Percentiles rank a stretch among this genome's conserved stretches.
Conservation (phyloP, 92 coral and sea anemone species). For the Zoanthus sansibaricus region DNA sequence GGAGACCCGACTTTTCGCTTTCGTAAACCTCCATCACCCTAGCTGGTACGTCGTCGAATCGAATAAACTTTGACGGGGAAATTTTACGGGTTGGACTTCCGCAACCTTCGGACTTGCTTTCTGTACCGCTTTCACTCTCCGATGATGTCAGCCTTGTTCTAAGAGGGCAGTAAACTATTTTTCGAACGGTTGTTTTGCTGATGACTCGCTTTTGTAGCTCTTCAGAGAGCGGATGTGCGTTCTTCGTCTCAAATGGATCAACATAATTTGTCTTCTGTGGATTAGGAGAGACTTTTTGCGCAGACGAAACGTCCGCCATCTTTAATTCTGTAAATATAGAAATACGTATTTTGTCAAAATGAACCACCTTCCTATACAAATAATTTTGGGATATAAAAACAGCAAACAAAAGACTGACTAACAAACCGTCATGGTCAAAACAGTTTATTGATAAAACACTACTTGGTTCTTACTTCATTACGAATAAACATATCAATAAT, state of each 20-base stretch:
- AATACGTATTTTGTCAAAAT: neutral
- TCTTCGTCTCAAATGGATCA: neutral
- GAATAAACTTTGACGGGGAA: neutral
- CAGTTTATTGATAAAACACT: too few species aligned
- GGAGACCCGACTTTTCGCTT: conserved; percentile 58
- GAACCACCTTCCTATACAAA: neutral
- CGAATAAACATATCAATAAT: too few species aligned
- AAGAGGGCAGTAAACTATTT: conserved; percentile 3
- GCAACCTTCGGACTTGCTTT: neutral
- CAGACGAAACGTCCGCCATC: conserved; percentile 5
- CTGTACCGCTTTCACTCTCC: neutral
- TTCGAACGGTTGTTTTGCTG: neutral
- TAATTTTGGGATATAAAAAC: too few species aligned
- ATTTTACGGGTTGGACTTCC: neutral
- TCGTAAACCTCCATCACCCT: conserved; percentile 63
- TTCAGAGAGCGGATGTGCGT: neutral
- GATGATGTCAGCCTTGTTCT: neutral
- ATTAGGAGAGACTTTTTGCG: neutral
- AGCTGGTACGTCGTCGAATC: conserved; percentile 52
- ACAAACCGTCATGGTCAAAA: too few species aligned
- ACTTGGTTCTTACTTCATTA: too few species aligned
- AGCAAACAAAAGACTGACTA: too few species aligned
- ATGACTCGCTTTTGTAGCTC: neutral
- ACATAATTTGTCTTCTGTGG: neutral
- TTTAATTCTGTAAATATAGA: neutral